Evolutionary conservation across 2,888 invertebrate species (phyloP).

Genomic region (Tyria jacobaeae): DNA sequence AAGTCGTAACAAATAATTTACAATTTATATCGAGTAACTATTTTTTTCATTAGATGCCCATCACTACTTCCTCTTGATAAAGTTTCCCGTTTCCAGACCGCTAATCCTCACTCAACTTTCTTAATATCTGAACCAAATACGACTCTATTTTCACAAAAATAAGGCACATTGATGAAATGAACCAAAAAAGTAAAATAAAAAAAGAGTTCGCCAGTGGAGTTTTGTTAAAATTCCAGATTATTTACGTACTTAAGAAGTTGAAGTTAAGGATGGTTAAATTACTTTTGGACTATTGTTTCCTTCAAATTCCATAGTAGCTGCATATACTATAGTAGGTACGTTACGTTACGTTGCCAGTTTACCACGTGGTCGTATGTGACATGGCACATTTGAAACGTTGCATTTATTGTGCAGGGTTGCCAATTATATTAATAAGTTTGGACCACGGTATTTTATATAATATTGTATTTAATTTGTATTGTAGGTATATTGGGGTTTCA

Average conservation of each 20-base stretch:
- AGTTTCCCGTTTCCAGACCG: conserved; percentile 59
- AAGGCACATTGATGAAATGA: conserved; percentile 46
- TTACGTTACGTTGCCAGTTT: too few relatives aligned
- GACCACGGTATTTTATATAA: too few relatives aligned
- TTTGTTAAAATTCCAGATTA: conserved; percentile 57
- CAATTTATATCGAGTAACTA: background rate
- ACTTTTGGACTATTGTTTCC: conserved; percentile 29
- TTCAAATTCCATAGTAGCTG: too few relatives aligned
- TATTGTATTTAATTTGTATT: too few relatives aligned
- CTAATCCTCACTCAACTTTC: conserved; percentile 72
- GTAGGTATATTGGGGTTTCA: too few relatives aligned
- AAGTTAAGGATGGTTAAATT: conserved; percentile 54
- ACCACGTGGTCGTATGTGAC: too few relatives aligned
- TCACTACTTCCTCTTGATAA: conserved; percentile 47
- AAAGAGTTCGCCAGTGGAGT: conserved; percentile 42
- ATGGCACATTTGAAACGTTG: too few relatives aligned
- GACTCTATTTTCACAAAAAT: conserved; percentile 57
- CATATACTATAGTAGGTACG: too few relatives aligned
- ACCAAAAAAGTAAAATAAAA: conserved; percentile 28
- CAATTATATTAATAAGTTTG: too few relatives aligned
- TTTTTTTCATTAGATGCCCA: conserved; percentile 22
- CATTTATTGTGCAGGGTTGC: too few relatives aligned
- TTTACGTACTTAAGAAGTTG: conserved; percentile 56
- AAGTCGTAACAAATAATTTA: background rate
- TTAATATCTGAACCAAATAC: conserved; percentile 62